phyloP scores from a whole-genome alignment of 2,113 vertebrate genomes.

The Anguilla japonica region DNA sequence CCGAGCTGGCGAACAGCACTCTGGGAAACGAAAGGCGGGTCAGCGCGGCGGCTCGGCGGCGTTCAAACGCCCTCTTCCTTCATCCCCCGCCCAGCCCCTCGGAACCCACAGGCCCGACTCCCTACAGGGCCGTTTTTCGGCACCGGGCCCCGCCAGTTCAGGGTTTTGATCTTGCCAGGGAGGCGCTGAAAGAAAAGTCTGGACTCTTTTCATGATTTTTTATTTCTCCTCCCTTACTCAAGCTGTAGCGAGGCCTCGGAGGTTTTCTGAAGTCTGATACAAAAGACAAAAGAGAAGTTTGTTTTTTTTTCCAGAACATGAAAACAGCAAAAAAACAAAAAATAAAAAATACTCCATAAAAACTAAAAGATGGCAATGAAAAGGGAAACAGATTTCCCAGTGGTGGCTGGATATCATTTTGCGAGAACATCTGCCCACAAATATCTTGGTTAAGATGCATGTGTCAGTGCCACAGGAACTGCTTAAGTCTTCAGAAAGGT shows the following conservation, averaged over 20 bases:
- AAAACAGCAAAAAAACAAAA: constrained; percentile 45
- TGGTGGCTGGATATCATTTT: neutral
- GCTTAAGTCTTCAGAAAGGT: neutral
- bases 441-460: neutral
- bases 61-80: constrained; percentile 67
- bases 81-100: constrained; percentile 48
- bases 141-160: constrained; percentile 60
- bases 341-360: too few species aligned
- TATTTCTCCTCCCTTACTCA: constrained; percentile 31
- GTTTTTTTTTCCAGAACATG: constrained; percentile 63
- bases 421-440: neutral
- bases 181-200: constrained; percentile 59
- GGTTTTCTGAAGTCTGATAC: constrained; percentile 66
- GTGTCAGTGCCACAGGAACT: neutral
- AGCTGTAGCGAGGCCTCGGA: constrained; percentile 78
- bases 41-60: constrained; percentile 60
- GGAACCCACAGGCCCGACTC: constrained; percentile 58
- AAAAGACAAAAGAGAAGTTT: constrained; percentile 67
- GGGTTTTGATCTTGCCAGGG: constrained; percentile 83
- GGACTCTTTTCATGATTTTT: constrained; percentile 16
- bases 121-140: constrained; percentile 79
- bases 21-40: constrained; percentile 78
- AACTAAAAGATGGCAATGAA: constrained; percentile 17
- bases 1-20: constrained; percentile 79
- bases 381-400: neutral